These are phyloP conservation scores for Calameuta idolon DNA, from an alignment of 2,888 invertebrate species.

Conservation along the genomic window DNA sequence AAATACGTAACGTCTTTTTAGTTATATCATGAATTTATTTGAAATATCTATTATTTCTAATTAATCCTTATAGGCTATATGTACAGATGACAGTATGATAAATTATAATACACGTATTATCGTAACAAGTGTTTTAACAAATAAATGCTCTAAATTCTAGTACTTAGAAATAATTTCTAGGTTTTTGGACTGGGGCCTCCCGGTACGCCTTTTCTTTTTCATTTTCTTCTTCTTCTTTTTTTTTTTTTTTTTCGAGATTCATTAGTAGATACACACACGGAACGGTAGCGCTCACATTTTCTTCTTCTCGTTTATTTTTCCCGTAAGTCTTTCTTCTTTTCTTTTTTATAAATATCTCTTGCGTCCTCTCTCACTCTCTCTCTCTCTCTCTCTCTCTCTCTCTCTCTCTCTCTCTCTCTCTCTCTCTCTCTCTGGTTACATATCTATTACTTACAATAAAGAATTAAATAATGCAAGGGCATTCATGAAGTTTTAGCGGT, in stretches of 20 bases:
- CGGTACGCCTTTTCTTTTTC: constrained; percentile 38
- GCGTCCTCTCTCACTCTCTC: not conserved
- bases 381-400: too few species aligned
- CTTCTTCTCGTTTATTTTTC: not conserved
- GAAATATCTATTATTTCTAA: constrained; percentile 63
- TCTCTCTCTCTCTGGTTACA: not conserved
- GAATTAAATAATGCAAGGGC: not conserved
- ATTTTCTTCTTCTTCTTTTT: constrained; percentile 27
- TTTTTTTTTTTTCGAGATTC: constrained; percentile 20
- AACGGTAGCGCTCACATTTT: not conserved
- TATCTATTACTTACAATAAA: not conserved
- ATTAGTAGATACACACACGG: constrained; percentile 15
- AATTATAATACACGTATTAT: constrained; percentile 64
- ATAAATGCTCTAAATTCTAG: constrained; percentile 60
- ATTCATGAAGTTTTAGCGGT: not conserved
- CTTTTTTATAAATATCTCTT: not conserved
- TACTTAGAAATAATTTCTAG: constrained; percentile 51
- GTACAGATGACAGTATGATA: constrained; percentile 63
- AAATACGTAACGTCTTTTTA: constrained; percentile 26
- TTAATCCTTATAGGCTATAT: constrained; percentile 59
- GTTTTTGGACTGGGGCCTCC: constrained; percentile 57
- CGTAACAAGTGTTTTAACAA: constrained; percentile 62
- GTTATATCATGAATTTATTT: constrained; percentile 65
- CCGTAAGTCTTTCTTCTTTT: not conserved
- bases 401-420: too few species aligned